Evolutionary conservation across 2,888 invertebrate species (phyloP).

Genomic region (Trichogramma evanescens): DNA sequence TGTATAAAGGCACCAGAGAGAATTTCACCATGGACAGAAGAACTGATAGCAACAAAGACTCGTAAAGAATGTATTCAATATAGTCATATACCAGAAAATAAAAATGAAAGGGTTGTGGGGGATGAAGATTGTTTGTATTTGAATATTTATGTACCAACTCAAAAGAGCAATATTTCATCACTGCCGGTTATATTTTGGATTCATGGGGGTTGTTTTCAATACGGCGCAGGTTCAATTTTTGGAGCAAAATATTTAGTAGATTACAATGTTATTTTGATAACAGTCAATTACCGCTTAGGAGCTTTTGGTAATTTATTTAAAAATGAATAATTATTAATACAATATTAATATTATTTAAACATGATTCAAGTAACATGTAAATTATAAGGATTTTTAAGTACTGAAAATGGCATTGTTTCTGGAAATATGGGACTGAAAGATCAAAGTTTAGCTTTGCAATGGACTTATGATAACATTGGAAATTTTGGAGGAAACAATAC

Average conservation of each 20-base stretch:
- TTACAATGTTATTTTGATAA: constrained; percentile 59
- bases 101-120: constrained; percentile 31
- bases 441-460: constrained; percentile 63
- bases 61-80: constrained; percentile 37
- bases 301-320: constrained; percentile 44
- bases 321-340: not conserved
- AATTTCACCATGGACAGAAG: constrained; percentile 32
- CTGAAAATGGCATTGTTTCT: constrained; percentile 61
- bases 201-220: constrained; percentile 50
- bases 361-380: constrained; percentile 31
- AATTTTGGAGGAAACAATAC: constrained; percentile 67
- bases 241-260: constrained; percentile 59
- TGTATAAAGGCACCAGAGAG: constrained; percentile 33
- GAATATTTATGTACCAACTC: constrained; percentile 36
- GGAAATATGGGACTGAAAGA: constrained; percentile 71
- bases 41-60: constrained; percentile 35
- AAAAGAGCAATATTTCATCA: constrained; percentile 15
- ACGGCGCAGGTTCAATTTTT: constrained; percentile 37
- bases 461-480: constrained; percentile 63
- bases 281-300: constrained; percentile 66
- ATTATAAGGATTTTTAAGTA: constrained; percentile 63
- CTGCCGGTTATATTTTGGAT: constrained; percentile 42
- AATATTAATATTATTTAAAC: constrained; percentile 60
- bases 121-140: constrained; percentile 41
- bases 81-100: constrained; percentile 24